A percentile compares a stretch with the other conserved stretches of the same genome.
Conservation (phyloP, 2,797 vertebrate genomes). For the Premnoplex brunnescens region DNA sequence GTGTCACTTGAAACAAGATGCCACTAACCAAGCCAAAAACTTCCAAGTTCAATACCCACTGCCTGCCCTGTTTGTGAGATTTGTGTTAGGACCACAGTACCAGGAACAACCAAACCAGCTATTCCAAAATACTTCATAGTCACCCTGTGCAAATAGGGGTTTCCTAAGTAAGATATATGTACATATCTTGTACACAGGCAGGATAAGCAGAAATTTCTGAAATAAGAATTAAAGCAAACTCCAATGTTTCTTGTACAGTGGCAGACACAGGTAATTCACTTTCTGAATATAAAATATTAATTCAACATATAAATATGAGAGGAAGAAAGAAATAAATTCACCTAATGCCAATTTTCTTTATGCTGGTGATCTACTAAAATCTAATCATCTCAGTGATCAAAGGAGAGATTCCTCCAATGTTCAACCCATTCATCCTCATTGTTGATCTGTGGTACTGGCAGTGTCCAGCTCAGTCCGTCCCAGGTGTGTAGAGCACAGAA, state of each 20-base stretch:
- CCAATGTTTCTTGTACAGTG: not conserved
- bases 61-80: not conserved
- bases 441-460: not conserved
- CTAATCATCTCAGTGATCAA: not conserved
- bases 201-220: not conserved
- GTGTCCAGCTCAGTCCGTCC: not conserved
- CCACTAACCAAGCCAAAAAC: not conserved
- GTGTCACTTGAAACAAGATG: not conserved
- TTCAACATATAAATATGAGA: not conserved
- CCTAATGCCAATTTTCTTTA: not conserved
- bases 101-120: not conserved
- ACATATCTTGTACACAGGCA: not conserved
- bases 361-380: not conserved
- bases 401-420: not conserved
- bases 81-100: not conserved
- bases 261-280: not conserved
- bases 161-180: not conserved
- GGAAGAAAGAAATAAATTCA: not conserved
- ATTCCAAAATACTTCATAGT: not conserved
- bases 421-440: not conserved
- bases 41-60: not conserved
- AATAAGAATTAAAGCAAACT: not conserved
- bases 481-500: not conserved
- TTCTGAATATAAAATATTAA: not conserved
- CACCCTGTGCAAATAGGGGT: not conserved